These are phyloP conservation scores for Blennius ocellaris DNA, from an alignment of 2,113 vertebrate genomes.

Conservation along the genomic window DNA sequence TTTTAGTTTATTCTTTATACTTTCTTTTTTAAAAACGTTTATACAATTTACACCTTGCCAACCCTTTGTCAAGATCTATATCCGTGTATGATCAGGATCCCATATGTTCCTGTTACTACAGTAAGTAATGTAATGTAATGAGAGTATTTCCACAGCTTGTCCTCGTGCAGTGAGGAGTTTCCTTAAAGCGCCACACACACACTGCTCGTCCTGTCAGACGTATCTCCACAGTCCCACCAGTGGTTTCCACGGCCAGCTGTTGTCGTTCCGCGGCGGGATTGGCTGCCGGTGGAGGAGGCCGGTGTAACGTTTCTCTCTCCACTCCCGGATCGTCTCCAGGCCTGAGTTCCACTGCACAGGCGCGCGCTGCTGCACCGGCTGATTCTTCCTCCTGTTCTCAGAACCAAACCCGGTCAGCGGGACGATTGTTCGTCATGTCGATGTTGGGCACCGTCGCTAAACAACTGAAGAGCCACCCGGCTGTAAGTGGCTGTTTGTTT, in stretches of 20 bases:
- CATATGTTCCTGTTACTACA: too few species aligned
- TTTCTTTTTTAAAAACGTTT: too few species aligned
- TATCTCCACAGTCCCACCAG: too few species aligned
- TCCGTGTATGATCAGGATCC: too few species aligned
- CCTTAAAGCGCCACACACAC: too few species aligned
- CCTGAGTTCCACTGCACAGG: not conserved
- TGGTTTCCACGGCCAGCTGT: slow-evolving; percentile 26
- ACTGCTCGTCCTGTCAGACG: too few species aligned
- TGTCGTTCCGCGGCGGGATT: slow-evolving; percentile 53
- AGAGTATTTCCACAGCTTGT: too few species aligned
- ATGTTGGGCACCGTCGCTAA: slow-evolving; percentile 62
- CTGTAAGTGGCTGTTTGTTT: slow-evolving; percentile 72
- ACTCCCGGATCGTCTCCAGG: not conserved
- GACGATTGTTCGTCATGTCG: slow-evolving; percentile 37
- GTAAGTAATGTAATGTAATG: too few species aligned
- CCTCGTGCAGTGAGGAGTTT: too few species aligned
- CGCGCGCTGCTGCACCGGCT: not conserved
- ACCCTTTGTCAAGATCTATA: too few species aligned
- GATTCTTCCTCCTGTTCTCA: not conserved
- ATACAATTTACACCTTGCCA: too few species aligned
- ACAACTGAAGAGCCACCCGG: slow-evolving; percentile 79
- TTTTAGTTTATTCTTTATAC: too few species aligned
- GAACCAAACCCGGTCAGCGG: not conserved
- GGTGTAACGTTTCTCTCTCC: not conserved
- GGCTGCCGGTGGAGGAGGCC: slow-evolving; percentile 35